phyloP scores from a whole-genome alignment of 53 echinoderm and acorn worm species.

The Hippasteria phrygiana region DNA sequence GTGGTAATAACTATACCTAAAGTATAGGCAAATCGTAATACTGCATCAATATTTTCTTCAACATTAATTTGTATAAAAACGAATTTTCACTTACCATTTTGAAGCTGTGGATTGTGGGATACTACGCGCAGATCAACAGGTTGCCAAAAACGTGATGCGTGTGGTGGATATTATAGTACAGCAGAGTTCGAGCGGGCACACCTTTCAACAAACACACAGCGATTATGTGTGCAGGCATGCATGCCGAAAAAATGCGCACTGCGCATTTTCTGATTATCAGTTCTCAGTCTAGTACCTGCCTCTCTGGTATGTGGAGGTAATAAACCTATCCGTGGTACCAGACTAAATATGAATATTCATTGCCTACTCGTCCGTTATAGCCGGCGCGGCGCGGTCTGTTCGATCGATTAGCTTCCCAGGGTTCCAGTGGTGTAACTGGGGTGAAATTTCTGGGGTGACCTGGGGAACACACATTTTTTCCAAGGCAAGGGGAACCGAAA shows the following conservation, averaged over 20 bases:
- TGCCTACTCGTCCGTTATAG: no score
- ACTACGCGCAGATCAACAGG: neutral
- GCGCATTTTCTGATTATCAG: conserved; percentile 3
- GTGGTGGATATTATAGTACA: neutral
- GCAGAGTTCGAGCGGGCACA: neutral
- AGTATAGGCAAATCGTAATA: no score
- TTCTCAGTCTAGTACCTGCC: neutral
- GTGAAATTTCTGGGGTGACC: no score
- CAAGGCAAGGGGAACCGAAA: no score
- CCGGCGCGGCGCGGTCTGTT: no score
- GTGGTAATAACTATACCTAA: no score
- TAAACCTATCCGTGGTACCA: neutral
- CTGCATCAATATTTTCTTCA: no score
- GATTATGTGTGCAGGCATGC: neutral
- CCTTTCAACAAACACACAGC: neutral
- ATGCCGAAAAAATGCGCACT: conserved; percentile 5
- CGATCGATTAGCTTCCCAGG: no score
- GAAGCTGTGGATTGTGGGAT: neutral
- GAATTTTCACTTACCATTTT: conserved; percentile 6
- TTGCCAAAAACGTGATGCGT: neutral
- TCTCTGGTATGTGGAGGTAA: neutral
- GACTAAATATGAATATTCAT: conserved; percentile 11
- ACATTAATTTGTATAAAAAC: neutral
- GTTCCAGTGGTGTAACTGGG: no score
- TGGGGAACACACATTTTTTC: no score